Base-by-base conservation (phyloP, 1,140 invertebrate species). In the Lepeophtheirus salmonis region DNA sequence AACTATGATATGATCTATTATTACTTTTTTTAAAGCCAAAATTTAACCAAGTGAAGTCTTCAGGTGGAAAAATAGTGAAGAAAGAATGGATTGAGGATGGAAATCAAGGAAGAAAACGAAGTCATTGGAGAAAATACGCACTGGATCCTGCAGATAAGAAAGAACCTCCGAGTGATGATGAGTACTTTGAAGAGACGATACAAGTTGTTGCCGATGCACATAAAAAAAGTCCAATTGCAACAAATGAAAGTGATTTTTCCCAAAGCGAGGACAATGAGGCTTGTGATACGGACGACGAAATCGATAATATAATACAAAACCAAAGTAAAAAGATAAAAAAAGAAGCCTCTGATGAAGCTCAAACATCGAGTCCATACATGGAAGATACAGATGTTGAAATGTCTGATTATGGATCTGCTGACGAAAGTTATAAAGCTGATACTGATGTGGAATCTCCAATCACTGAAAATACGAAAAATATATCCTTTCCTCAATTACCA, bases 21-120 rank as follows among this genome's bases (percentile, higher is more conserved):
- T 41, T 41, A 16, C 89, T 89, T 74, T 69, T 77, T 2, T 89
- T 89, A 68, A 91, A 88, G 21, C 88, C 87, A 13, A 91, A 91
- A 69, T 86, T 82, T 68, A 76, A 78, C 56, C 77, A 84, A 71
- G 84, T 87, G 0, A 73, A 75, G 66, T 79, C 77, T 1, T 75
- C 75, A 17, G n/a, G 52, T 66, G 81, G 77, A 17, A 79, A 76
- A 70, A 83, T 86, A 66, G 82, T 87, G 1, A 80, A 70, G 16
- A 80, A 80, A 64, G 71, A 80, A 21, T 92, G 87, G 87, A 75
- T 91, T 55, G 74, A 78, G 60, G 78, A 82, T 56, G 85, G 81
- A 67, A 71, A 78, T 68, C 70, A 68, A 53, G 68, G 77, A 53
- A 77, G 78, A 62, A 79, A 78, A 67, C 71, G 78, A 61, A 69